Conservation (phyloP, 1,140 invertebrate genomes). For the Macrobrachium rosenbergii region DNA sequence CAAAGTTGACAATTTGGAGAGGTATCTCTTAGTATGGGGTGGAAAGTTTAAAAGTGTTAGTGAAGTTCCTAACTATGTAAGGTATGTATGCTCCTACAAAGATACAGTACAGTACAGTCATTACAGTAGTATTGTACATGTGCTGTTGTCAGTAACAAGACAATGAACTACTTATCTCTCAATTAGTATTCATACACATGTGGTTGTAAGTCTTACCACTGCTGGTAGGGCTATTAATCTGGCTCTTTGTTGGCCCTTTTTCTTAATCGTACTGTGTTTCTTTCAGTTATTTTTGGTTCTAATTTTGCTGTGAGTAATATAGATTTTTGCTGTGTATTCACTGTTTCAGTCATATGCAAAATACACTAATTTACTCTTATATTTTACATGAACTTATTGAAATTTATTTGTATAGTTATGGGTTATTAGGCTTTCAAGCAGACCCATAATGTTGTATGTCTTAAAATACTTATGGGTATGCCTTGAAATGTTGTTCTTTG, state of each 20-base stretch:
- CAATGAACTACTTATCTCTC: neutral
- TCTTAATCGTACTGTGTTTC: too few species aligned
- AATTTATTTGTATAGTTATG: too few species aligned
- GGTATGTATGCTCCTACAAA: neutral
- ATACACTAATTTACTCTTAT: too few species aligned
- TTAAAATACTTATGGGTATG: too few species aligned
- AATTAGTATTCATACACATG: neutral
- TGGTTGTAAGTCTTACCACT: neutral
- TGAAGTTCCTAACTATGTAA: neutral
- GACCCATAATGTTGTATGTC: too few species aligned
- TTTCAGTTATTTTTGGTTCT: too few species aligned
- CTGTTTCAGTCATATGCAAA: too few species aligned
- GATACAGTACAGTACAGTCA: neutral
- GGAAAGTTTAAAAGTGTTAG: constrained; percentile 4
- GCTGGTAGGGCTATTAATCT: neutral
- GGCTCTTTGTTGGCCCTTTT: neutral
- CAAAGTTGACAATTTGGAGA: neutral
- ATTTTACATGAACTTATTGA: too few species aligned
- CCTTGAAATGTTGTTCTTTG: too few species aligned
- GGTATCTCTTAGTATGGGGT: neutral
- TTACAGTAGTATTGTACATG: neutral
- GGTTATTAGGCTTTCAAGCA: too few species aligned
- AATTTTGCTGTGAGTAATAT: too few species aligned
- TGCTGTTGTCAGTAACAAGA: neutral
- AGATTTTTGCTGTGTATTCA: too few species aligned